Evolutionary conservation across 2,797 vertebrate genomes (phyloP).

Genomic region (Gambelia wislizenii): DNA sequence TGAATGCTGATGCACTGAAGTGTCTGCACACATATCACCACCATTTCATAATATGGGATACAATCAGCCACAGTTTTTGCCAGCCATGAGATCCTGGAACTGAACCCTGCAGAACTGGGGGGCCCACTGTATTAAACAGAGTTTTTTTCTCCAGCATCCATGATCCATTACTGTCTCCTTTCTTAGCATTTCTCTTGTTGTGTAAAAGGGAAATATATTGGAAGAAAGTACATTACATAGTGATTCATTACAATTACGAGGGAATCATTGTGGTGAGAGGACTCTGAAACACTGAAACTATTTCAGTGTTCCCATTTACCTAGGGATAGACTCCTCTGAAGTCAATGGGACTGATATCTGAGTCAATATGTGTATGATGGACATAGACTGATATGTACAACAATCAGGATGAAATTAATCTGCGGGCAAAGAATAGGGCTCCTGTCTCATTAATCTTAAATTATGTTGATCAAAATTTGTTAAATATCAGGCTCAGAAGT

Average conservation of each 20-base stretch:
- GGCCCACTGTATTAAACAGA: too few species aligned
- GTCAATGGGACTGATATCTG: not conserved
- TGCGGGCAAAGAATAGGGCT: not conserved
- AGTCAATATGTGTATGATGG: not conserved
- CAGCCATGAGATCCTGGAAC: too few species aligned
- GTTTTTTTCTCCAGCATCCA: too few species aligned
- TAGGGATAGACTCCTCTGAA: too few species aligned
- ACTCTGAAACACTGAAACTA: not conserved
- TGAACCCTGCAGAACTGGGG: too few species aligned
- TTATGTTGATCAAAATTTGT: not conserved
- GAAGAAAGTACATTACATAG: not conserved
- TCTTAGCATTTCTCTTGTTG: not conserved
- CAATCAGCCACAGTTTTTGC: too few species aligned
- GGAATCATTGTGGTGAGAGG: not conserved
- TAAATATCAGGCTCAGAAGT: not conserved
- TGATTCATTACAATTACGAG: not conserved
- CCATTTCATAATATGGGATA: too few species aligned
- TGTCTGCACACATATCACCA: too few species aligned
- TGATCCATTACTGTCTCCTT: too few species aligned
- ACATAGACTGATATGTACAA: not conserved
- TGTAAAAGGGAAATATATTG: not conserved
- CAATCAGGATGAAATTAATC: not conserved
- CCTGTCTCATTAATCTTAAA: not conserved
- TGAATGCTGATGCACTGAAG: too few species aligned
- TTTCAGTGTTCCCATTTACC: not conserved